These are phyloP conservation scores for Ciconia nigra DNA, from an alignment of 2,797 vertebrate genomes.

Conservation along the genomic window DNA sequence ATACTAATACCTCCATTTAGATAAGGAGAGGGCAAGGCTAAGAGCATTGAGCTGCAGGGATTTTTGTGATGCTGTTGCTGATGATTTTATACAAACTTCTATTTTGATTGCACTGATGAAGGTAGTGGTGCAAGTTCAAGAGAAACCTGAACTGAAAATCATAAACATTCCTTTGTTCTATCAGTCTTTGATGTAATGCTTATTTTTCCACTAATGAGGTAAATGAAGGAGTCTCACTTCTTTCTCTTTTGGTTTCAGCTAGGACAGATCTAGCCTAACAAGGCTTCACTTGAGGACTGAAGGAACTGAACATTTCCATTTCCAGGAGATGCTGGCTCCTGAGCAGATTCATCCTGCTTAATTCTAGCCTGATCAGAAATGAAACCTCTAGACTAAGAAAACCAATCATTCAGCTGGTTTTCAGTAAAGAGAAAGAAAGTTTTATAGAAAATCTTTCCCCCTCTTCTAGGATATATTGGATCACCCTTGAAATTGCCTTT, in stretches of 20 bases:
- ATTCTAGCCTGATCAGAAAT: background rate
- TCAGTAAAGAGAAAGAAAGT: background rate
- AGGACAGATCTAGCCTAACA: background rate
- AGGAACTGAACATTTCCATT: background rate
- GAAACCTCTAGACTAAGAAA: background rate
- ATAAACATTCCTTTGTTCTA: background rate
- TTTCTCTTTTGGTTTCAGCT: background rate
- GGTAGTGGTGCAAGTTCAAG: background rate
- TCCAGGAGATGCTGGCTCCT: background rate
- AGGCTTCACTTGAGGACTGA: background rate
- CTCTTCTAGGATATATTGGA: background rate
- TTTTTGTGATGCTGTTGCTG: background rate
- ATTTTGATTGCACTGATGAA: background rate
- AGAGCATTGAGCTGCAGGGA: background rate
- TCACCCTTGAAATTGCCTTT: background rate
- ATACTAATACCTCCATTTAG: background rate
- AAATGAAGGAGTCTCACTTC: background rate
- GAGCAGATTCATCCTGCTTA: background rate
- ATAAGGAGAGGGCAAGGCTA: background rate
- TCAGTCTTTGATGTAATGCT: background rate
- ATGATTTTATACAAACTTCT: background rate
- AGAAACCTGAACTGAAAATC: background rate
- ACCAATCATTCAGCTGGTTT: background rate
- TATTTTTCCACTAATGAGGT: background rate
- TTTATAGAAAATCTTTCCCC: rapidly evolving